Evolutionary conservation across 1,140 invertebrate genomes (phyloP), one percentile per base, ranked within the genome.

Genomic region (Aphidius ervi): DNA sequence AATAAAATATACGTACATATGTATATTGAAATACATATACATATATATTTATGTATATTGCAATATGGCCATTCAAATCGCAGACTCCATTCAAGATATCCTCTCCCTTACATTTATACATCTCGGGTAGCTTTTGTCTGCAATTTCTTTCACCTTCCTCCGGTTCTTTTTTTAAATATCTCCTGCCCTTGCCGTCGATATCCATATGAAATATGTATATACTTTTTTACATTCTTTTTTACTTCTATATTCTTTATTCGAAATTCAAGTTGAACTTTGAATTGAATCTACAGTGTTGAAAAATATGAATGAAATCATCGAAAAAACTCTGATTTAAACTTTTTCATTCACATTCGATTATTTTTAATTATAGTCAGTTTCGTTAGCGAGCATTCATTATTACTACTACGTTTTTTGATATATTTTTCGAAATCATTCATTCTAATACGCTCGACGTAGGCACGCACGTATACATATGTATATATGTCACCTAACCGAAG

Each of bases 41-140:
- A 42, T 60, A 20, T 54, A 54, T 54, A 37, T 40, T 40, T 40
- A n/a, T 16, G 6, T n/a, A 40, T 37, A 42, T 39, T 53, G 48
- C 50, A 50, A 57, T 45, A 6, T 47, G 23, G 46, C 68, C 67
- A 73, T 74, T 74, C 70, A 74, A 74, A 73, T 73, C 64, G 64
- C 71, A 74, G 71, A 72, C 70, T 69, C 68, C 72, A 78, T 77
- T 78, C 73, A 76, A 65, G 58, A 41, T 10, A 67, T 67, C 6
- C 23, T 59, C 39, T 55, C 55, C 45, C 58, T 46, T 39, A 59
- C 59, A 43, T 49, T 39, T 58, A 68, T 68, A 70, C 68, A 72
- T 66, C 67, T 64, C 46, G 67, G 67, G 64, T 70, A 60, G 68
- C 73, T 71, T 77, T 78, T 78, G 75, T 78, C 61, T 68, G 61